Conservation (phyloP, 1,140 invertebrate genomes). For the Hyles euphorbiae region DNA sequence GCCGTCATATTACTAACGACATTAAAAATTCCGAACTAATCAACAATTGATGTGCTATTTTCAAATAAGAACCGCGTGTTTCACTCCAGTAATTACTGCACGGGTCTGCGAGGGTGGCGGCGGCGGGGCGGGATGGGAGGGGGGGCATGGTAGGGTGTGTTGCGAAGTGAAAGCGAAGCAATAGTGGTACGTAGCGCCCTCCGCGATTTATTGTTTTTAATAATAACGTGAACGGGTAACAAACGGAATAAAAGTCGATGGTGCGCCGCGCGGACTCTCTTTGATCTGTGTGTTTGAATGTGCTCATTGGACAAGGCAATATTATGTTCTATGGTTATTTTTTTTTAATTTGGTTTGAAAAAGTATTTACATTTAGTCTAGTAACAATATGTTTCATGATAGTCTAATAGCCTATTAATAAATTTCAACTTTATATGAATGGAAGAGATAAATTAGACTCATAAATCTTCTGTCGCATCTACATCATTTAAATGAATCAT, state of each 20-base stretch:
- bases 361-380: neutral
- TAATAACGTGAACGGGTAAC: slow-evolving; percentile 71
- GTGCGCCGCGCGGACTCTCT: slow-evolving; percentile 30
- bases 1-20: neutral
- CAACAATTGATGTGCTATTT: slow-evolving; percentile 30
- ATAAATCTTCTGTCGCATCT: too few species aligned
- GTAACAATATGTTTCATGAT: too few species aligned
- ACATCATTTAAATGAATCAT: too few species aligned
- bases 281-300: neutral
- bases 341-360: too few species aligned
- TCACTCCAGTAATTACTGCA: slow-evolving; percentile 36
- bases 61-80: slow-evolving; percentile 33
- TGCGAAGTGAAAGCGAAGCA: slow-evolving; percentile 64
- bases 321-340: neutral
- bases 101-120: slow-evolving; percentile 11
- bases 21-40: slow-evolving; percentile 26
- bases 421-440: too few species aligned
- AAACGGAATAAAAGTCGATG: slow-evolving; percentile 68
- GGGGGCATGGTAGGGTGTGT: slow-evolving; percentile 22
- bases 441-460: too few species aligned
- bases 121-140: slow-evolving; percentile 4
- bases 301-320: slow-evolving; percentile 28
- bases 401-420: too few species aligned
- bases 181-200: slow-evolving; percentile 68
- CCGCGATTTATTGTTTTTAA: slow-evolving; percentile 74